Base-by-base conservation (phyloP, 2,113 vertebrate genomes). In the Epinephelus lanceolatus region DNA sequence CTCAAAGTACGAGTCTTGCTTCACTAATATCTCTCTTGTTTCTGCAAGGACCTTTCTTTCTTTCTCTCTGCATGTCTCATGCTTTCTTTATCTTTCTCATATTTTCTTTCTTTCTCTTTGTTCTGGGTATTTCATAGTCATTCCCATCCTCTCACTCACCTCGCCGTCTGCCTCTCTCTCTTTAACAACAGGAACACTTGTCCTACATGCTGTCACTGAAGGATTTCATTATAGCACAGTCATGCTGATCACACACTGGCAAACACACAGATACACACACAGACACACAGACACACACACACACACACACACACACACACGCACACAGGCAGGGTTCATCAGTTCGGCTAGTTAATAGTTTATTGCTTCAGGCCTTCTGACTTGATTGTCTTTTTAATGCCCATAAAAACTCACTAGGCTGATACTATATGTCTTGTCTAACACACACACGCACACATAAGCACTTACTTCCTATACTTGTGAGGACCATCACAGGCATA, bases 301-400 rank as follows among this genome's bases (percentile, higher is more conserved):
- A 37, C 33, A 37, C 33, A 37, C 76, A n/a, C n/a, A n/a, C n/a
- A n/a, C n/a, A 75, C 78, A 78, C 71, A 71, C 70, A 75, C 82
- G 68, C 72, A 76, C 61, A 78, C 56, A 70, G 4, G 49, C 82
- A 73, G 86, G 76, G 86, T 93, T 89, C 80, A 87, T 90, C 80
- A 72, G 65, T 90, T 83, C 75, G 71, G 72, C 71, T 76, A 59
- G 89, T 89, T 91, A 91, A 92, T 90, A 78, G 88, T 91, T 92
- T 84, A 89, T 81, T 49, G 75, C 90, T 90, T 83, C 83, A 90
- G 85, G 90, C 86, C 74, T 74, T 86, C 83, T 81, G 81, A 88
- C 77, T 89, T 78, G 76, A 93, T 94, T 93, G 88, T 91, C 82
- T 89, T 90, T 93, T 90, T 91, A 91, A 89, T 81, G 86, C 47